Evolutionary conservation across 1,140 invertebrate species (phyloP).

Genomic region (Brachionus angularis): DNA sequence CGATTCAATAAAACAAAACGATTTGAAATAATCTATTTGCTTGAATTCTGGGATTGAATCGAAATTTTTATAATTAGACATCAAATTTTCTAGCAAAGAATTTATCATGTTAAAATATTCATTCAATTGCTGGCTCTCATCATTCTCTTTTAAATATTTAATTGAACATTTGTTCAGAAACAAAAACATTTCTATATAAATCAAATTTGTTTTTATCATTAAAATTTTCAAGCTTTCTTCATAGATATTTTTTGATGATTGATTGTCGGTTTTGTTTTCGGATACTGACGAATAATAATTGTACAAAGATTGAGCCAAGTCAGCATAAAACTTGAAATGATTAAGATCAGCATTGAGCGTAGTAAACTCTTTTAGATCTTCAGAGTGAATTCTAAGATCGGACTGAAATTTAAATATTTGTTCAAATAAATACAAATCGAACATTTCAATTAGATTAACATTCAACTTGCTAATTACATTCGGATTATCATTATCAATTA

Average conservation of each 20-base stretch:
- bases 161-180: conserved; percentile 3
- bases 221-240: neutral
- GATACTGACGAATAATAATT: neutral
- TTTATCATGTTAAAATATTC: neutral
- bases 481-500: neutral
- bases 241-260: too few species aligned
- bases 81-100: neutral
- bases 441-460: neutral
- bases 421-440: conserved; percentile 2
- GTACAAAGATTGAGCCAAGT: neutral
- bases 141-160: conserved; percentile 19
- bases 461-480: neutral
- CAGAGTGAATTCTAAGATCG: neutral
- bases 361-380: neutral
- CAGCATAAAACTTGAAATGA: neutral
- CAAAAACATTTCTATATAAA: conserved; percentile 16
- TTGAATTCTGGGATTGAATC: conserved; percentile 23
- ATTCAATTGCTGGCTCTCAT: neutral
- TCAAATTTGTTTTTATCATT: neutral
- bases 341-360: neutral
- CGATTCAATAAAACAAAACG: conserved; percentile 20
- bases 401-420: neutral
- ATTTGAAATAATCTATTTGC: conserved; percentile 1
- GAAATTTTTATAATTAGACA: conserved; percentile 35
- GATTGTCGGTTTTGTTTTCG: neutral